Evolutionary conservation across 2,797 vertebrate genomes (phyloP).

Genomic region (Halcyon chelicuti): DNA sequence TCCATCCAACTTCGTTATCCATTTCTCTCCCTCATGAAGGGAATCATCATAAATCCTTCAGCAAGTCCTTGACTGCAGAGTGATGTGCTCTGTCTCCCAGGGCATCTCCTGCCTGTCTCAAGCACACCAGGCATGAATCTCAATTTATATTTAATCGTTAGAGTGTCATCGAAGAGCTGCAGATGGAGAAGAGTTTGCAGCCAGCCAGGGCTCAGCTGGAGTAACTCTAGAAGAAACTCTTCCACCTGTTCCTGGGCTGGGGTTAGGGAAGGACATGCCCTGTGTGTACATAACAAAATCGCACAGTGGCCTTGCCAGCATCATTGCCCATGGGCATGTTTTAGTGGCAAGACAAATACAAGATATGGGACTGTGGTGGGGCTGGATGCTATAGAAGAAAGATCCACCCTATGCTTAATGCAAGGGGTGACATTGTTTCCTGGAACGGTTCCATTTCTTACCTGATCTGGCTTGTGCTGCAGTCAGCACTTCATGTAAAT

Average conservation of each 20-base stretch:
- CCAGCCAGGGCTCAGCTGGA: constrained; percentile 35
- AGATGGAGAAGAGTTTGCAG: background rate
- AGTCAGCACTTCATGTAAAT: background rate
- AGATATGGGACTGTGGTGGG: background rate
- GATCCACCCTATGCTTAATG: background rate
- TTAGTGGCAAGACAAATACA: background rate
- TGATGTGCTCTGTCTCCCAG: background rate
- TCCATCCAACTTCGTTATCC: background rate
- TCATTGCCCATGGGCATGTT: accelerated
- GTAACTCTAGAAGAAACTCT: constrained; percentile 53
- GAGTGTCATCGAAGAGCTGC: background rate
- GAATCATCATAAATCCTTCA: constrained; percentile 6
- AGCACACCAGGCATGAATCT: background rate
- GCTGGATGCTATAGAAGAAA: background rate
- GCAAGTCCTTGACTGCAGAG: background rate
- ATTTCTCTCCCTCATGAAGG: background rate
- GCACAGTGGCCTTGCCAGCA: background rate
- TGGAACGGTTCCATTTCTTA: background rate
- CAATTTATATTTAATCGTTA: background rate
- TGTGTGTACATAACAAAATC: accelerated
- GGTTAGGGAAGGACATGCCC: constrained; percentile 26
- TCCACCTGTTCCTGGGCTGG: constrained; percentile 41
- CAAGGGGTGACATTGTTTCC: background rate
- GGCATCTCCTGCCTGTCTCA: background rate
- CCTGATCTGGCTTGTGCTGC: background rate